Evolutionary conservation across 2,888 invertebrate species (phyloP).

Genomic region (Liopterus haemorrhoidalis): DNA sequence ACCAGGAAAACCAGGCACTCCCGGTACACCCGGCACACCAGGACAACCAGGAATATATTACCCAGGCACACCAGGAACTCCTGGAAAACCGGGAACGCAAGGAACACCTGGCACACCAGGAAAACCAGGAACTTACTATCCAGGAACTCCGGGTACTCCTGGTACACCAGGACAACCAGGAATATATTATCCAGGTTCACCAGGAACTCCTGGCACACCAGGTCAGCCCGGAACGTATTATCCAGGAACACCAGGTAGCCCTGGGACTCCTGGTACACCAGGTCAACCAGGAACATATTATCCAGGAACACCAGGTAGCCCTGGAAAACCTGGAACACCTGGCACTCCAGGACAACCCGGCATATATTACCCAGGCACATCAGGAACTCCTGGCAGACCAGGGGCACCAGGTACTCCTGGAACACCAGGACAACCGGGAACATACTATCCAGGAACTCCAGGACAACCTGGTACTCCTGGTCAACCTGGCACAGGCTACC

Average conservation of each 20-base stretch:
- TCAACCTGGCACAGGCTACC: constrained; percentile 18
- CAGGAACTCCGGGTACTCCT: constrained; percentile 23
- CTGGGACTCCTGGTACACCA: constrained; percentile 5
- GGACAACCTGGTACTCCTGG: constrained; percentile 27
- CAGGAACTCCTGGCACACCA: constrained; percentile 10
- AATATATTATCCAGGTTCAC: constrained; percentile 9
- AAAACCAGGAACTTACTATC: constrained; percentile 19
- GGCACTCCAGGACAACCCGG: constrained; percentile 8
- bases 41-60: constrained; percentile 16
- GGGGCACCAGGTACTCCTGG: constrained; percentile 36
- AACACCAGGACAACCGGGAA: constrained; percentile 12
- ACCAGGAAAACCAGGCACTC: constrained; percentile 14
- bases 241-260: constrained; percentile 6
- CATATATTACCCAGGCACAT: constrained; percentile 55
- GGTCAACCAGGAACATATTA: constrained; percentile 3
- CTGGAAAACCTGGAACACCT: constrained; percentile 21
- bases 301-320: constrained; percentile 20
- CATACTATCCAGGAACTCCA: constrained; percentile 18
- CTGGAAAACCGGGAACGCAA: constrained; percentile 17
- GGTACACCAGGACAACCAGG: constrained; percentile 19
- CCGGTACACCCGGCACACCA: constrained; percentile 9
- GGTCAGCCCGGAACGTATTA: constrained; percentile 14
- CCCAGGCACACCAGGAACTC: constrained; percentile 15
- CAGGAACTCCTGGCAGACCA: constrained; percentile 42
- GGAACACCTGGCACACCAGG: constrained; percentile 24